Base-by-base conservation (phyloP, 2,888 invertebrate species). In the Galeopsomyia nigrocyanea region DNA sequence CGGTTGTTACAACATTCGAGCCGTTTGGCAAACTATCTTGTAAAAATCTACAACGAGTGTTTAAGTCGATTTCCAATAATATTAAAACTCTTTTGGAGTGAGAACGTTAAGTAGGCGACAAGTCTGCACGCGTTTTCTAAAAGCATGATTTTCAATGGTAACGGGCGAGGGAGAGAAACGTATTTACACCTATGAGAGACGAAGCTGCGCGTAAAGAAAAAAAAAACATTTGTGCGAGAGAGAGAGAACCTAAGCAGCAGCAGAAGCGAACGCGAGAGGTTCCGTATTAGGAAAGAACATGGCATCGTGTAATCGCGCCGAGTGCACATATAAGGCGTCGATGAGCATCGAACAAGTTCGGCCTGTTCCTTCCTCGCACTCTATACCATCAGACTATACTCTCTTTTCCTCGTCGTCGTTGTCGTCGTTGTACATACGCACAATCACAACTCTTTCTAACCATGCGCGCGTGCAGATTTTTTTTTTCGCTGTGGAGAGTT, bases 271-370 rank as follows among this genome's bases (percentile, higher is more conserved):
- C 60, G 47, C 53, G 31, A 31, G 31, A 63, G 73, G 78, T 78
- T 79, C 80, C 81, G 79, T 81, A 81, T 82, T 82, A 80, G 81
- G 82, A 78, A 78, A 79, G 65, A 69, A 69, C 69, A 57, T 50
- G 65, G 79, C 79, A 79, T 77, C 79, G 78, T 77, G 79, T 80
- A 80, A 81, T 81, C 80, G 78, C 80, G 75, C 75, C 79, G 76
- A 75, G 65, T 75, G 78, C 76, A 78, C 81, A 77, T 82, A 82
- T 81, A 82, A 79, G 81, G 81, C 78, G 78, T 79, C 79, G 81
- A 78, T 77, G 79, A 78, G 75, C 76, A 77, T 74, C 72, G 73
- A 76, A 79, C 76, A 73, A 76, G 78, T 77, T 77, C 72, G 75
- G 73, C 75, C 73, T 60, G 75, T 75, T 74, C 70, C 56, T 22